Evolutionary conservation across 2,113 vertebrate species (phyloP).

Genomic region (Agapornis roseicollis): DNA sequence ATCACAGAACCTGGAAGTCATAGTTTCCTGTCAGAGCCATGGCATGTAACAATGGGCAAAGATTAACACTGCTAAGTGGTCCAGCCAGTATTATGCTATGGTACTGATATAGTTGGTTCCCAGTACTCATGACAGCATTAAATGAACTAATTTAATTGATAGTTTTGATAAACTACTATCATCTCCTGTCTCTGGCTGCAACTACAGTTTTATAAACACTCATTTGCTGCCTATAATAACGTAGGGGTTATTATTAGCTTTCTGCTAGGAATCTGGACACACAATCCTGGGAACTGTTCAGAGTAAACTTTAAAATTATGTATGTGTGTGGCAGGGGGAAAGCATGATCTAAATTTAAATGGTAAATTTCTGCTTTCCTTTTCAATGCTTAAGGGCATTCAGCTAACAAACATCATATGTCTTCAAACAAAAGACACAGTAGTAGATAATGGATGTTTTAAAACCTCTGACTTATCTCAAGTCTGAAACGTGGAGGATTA

Average conservation of each 20-base stretch:
- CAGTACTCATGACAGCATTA: neutral
- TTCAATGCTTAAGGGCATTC: neutral
- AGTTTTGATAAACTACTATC: neutral
- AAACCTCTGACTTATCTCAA: conserved; percentile 41
- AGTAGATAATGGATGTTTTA: conserved; percentile 16
- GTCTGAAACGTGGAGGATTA: neutral
- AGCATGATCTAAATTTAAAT: conserved; percentile 44
- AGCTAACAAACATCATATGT: neutral
- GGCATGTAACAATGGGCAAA: neutral
- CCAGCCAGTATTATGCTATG: neutral
- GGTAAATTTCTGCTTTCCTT: conserved; percentile 40
- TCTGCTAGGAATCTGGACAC: conserved; percentile 24
- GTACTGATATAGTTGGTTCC: neutral
- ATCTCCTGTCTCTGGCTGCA: conserved; percentile 9
- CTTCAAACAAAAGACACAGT: conserved; percentile 20
- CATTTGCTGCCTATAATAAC: neutral
- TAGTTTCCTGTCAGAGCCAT: neutral
- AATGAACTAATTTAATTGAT: neutral
- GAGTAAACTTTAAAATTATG: conserved; percentile 19
- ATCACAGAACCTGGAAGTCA: neutral
- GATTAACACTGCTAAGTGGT: neutral
- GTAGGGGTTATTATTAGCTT: conserved; percentile 36
- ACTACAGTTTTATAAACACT: neutral
- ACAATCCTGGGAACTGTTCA: conserved; percentile 19
- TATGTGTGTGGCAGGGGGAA: neutral